A percentile compares a stretch with the other conserved stretches of the same genome.
Evolutionary conservation across 2,888 invertebrate genomes (phyloP).

Genomic region (Artemia sinica): DNA sequence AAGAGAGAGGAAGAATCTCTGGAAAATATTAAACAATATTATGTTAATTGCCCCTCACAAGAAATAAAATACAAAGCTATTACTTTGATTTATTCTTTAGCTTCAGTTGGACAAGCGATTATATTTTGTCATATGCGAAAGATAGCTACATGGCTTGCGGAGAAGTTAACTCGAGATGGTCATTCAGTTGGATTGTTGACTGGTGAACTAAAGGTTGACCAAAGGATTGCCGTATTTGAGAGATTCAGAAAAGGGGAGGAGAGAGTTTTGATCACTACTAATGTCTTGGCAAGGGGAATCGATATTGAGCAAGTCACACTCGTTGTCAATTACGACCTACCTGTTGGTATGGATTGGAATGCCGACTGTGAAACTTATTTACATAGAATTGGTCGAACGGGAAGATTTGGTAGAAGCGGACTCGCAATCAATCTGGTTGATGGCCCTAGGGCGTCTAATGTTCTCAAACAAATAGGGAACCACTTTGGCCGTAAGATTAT

Average conservation of each 20-base stretch:
- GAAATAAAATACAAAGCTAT: constrained; percentile 85
- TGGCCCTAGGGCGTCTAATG: constrained; percentile 47
- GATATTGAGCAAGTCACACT: no score
- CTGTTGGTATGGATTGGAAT: constrained; percentile 60
- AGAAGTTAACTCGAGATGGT: constrained; percentile 70
- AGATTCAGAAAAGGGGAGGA: constrained; percentile 79
- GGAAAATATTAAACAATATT: no score
- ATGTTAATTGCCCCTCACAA: constrained; percentile 63
- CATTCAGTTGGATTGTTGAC: constrained; percentile 80
- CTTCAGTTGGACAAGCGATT: constrained; percentile 92
- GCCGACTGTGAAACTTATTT: no score
- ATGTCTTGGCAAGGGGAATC: constrained; percentile 60
- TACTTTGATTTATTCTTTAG: constrained; percentile 85
- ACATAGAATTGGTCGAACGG: no score
- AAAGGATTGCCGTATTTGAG: constrained; percentile 75
- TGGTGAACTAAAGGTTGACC: constrained; percentile 81
- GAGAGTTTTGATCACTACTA: constrained; percentile 79
- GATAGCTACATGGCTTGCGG: constrained; percentile 71
- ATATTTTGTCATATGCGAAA: constrained; percentile 86
- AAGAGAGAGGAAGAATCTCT: constrained; percentile 80
- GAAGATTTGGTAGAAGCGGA: constrained; percentile 60
- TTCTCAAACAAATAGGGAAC: no score
- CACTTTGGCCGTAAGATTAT: constrained; percentile 48
- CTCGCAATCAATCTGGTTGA: constrained; percentile 94
- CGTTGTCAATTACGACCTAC: constrained; percentile 95